A percentile compares a stretch with the other conserved stretches of the same genome.
Evolutionary conservation across 2,113 vertebrate genomes (phyloP).

Genomic region (Gobiocypris rarus): DNA sequence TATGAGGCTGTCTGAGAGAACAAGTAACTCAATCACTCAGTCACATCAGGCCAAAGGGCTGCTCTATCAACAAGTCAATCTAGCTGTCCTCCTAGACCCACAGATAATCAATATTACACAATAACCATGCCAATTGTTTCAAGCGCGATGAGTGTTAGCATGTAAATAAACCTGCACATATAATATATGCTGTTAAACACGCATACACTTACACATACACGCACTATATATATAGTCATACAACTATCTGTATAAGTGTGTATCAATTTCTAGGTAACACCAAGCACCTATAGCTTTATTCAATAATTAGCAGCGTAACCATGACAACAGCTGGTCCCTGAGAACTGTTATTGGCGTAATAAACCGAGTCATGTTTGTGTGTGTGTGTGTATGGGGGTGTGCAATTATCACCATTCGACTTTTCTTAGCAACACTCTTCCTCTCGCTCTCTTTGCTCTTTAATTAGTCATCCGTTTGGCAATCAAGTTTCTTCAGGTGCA

Average conservation of each 20-base stretch:
- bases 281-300: conserved; percentile 10
- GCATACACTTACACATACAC: neutral
- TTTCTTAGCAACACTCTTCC: conserved; percentile 21
- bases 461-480: conserved; percentile 12
- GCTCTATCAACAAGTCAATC: neutral
- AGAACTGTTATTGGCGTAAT: conserved; percentile 9
- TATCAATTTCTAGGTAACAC: neutral
- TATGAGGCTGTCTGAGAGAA: neutral
- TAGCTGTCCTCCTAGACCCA: neutral
- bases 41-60: neutral
- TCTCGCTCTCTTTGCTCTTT: neutral
- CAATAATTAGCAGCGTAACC: conserved; percentile 7
- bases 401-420: conserved; percentile 23
- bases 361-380: conserved; percentile 20
- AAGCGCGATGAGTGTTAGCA: neutral
- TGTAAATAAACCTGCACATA: neutral
- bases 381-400: neutral
- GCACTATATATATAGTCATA: neutral
- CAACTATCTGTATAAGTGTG: neutral
- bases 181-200: neutral
- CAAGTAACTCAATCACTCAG: conserved; percentile 3
- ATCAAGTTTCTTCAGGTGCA: conserved; percentile 14
- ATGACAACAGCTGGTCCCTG: neutral
- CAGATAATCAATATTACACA: neutral
- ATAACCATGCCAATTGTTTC: neutral